Conservation (phyloP, 2,113 vertebrate species). For the Eulemur rufifrons region DNA sequence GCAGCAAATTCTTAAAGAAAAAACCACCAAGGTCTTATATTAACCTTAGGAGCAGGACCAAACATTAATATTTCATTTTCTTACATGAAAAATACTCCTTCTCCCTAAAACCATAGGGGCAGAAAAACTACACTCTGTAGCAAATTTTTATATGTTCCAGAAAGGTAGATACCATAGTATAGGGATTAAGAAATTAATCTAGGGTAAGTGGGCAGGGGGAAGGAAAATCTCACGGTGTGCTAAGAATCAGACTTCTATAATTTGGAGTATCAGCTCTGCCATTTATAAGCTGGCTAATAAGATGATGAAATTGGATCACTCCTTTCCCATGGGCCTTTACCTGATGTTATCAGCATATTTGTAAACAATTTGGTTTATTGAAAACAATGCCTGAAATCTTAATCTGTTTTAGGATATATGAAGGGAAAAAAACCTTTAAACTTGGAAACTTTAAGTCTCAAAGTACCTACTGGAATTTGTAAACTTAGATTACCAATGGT, state of each 20-base stretch:
- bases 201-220: not conserved
- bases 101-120: not conserved
- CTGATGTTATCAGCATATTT: conserved; percentile 34
- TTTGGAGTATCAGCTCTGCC: not conserved
- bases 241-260: too few relatives aligned
- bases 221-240: not conserved
- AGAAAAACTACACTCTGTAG: not conserved
- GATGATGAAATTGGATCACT: conserved; percentile 9
- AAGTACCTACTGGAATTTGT: not conserved
- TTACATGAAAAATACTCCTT: not conserved
- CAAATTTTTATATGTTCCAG: not conserved
- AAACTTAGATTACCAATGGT: not conserved
- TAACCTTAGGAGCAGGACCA: not conserved
- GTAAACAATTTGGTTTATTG: conserved; percentile 33
- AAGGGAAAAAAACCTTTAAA: conserved; percentile 5
- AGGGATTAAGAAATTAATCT: not conserved
- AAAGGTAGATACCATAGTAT: not conserved
- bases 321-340: conserved; percentile 13
- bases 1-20: not conserved
- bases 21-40: not conserved
- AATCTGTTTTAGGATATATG: not conserved
- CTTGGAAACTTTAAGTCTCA: not conserved
- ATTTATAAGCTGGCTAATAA: not conserved
- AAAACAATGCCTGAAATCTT: conserved; percentile 55
- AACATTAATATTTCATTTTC: not conserved